Percentiles rank a stretch among this genome's conserved stretches.
phyloP scores from a whole-genome alignment of 2,888 invertebrate genomes.

The Tromatobia lineatoria region DNA sequence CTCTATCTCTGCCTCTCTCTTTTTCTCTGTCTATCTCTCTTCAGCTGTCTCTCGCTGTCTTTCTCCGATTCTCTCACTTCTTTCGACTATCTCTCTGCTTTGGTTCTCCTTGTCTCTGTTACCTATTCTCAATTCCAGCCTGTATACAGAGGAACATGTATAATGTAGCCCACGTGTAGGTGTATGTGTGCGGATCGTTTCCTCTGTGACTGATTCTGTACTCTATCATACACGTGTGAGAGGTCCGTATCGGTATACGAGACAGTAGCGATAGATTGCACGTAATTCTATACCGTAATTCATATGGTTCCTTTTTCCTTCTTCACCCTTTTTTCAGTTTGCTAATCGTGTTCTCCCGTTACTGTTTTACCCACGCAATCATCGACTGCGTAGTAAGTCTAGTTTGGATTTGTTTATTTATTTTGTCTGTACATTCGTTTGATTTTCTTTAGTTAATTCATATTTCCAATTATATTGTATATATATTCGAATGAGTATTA shows the following conservation, averaged over 20 bases:
- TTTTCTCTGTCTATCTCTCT: slow-evolving; percentile 46
- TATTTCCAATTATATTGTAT: too few relatives aligned
- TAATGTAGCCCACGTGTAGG: slow-evolving; percentile 36
- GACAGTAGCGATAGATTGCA: slow-evolving; percentile 65
- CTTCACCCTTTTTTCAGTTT: background rate
- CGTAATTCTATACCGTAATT: slow-evolving; percentile 68
- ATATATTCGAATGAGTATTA: background rate
- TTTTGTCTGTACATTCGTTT: background rate
- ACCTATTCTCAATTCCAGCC: slow-evolving; percentile 26
- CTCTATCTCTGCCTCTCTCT: slow-evolving; percentile 56
- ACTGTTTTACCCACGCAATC: background rate
- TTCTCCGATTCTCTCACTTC: slow-evolving; percentile 58
- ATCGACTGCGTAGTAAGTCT: background rate
- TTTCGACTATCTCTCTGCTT: slow-evolving; percentile 62
- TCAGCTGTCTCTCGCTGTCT: slow-evolving; percentile 61
- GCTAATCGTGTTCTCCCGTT: slow-evolving; percentile 8
- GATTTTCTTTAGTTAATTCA: background rate
- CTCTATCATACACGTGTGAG: slow-evolving; percentile 34
- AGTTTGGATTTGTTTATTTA: too few relatives aligned
- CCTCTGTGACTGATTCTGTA: slow-evolving; percentile 49
- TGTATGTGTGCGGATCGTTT: slow-evolving; percentile 45
- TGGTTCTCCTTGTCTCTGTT: slow-evolving; percentile 54
- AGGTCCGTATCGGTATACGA: slow-evolving; percentile 3
- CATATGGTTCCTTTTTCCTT: slow-evolving; percentile 48
- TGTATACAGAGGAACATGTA: slow-evolving; percentile 32